A percentile compares a stretch with the other conserved stretches of the same genome.
Conservation (phyloP, 2,113 vertebrate species). For the Manacus vitellinus region DNA sequence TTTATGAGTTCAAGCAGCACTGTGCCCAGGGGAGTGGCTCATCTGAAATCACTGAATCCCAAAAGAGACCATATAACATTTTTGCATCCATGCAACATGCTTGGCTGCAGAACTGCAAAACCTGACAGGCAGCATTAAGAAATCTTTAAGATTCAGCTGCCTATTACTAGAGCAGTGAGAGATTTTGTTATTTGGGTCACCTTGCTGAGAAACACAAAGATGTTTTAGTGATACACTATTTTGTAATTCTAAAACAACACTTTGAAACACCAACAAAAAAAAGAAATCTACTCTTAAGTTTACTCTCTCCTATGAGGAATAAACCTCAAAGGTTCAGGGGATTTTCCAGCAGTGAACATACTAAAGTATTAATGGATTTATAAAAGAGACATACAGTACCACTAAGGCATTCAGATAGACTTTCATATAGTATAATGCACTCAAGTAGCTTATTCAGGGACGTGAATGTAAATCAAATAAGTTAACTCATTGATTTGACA, state of each 20-base stretch:
- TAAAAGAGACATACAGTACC: neutral
- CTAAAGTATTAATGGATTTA: neutral
- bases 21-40: neutral
- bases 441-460: slow-evolving; percentile 4
- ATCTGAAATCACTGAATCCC: neutral
- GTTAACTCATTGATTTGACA: neutral
- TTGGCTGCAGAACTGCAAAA: neutral
- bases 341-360: neutral
- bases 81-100: neutral
- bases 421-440: neutral
- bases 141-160: neutral
- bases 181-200: slow-evolving; percentile 6
- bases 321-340: neutral
- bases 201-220: neutral
- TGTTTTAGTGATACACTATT: neutral
- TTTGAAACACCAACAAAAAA: neutral
- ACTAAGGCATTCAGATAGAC: neutral
- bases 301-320: neutral
- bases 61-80: neutral
- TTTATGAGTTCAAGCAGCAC: neutral
- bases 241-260: neutral
- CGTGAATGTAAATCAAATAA: neutral
- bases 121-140: neutral
- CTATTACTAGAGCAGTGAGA: slow-evolving; percentile 9
- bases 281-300: neutral